Evolutionary conservation across 2,113 vertebrate genomes (phyloP), one percentile per base, ranked within the genome.

Genomic region (Malaclemys terrapin): DNA sequence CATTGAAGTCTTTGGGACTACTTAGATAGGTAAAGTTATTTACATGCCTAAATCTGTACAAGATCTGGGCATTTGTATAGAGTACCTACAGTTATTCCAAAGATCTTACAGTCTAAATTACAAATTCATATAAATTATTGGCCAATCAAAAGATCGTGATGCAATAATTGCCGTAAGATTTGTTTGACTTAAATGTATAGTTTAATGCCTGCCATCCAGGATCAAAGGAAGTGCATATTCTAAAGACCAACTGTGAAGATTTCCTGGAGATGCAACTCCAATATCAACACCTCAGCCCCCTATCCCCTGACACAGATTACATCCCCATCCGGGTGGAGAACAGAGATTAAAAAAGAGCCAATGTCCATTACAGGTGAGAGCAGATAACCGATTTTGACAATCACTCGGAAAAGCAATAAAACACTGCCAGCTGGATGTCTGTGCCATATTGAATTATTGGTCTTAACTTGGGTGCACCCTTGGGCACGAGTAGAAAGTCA

Each of bases 261-360:
- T 98, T 99, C 96, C 97, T 98, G 47, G 94, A 84, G 89, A 96
- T 97, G 2, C 94, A 93, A 27, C 96, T 99, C 91, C 96, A 82
- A 95, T 99, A 98, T 87, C 97, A 98, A 91, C 98, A 98, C 90
- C 95, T 98, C 78, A 98, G 93, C 17, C 97, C 98, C 5, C 98
- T 98, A 1, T 98, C 98, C 10, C 98, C 98, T 3, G 96, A 98
- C 88, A 96, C 96, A 4, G 98, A 98, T 95, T 98, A 98, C 75
- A 91, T 98, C 49, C 96, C 96, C 53, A 75, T 98, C 92, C 88
- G 96, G 69, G 97, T 99, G 88, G 98, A 98, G 96, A 91, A 98
- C 53, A 96, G 96, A 83, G 96, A 96, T n/a, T n/a, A n/a, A 95
- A 97, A 92, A 90, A 62, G 45, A 98, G 88, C 42, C 95, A 94